Evolutionary conservation across 2,888 invertebrate genomes (phyloP), one percentile per base, ranked within the genome.

Genomic region (Chymomyza fuscimana): DNA sequence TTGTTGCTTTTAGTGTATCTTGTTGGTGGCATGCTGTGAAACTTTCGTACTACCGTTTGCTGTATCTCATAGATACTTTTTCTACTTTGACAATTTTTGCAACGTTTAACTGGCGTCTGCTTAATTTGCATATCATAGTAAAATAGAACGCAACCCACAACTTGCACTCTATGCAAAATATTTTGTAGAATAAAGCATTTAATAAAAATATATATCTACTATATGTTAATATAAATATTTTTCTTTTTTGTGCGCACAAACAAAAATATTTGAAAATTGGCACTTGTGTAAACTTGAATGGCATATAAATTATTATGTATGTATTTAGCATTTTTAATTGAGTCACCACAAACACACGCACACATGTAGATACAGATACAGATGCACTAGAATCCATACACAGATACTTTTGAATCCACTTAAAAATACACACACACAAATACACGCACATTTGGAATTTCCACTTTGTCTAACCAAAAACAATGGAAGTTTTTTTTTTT

Each of bases 101-200:
- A 62, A 73, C 71, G 69, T 77, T 79, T 72, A 77, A 74, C 65
- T 80, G 74, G 80, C 82, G 79, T 76, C 81, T 78, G 79, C 83
- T 81, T 78, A 79, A 81, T 76, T 81, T 82, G 82, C 83, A 82
- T 79, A 76, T 72, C 63, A 68, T 40, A 75, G 70, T 63, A 79
- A 65, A 73, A 46, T 12, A 46, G 40, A 10, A 46, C 12, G 10
- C 40, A 46, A 2, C 40, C 12, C 40, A 12, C 40, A 46, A 77
- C 72, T 72, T 67, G 78, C 73, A 54, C 70, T 69, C 60, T 64
- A 52, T 70, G 70, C 68, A 62, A 68, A 75, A 73, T 69, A 73
- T 67, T 69, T 50, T 60, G 19, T 62, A 67, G 19, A 40, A 66
- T 67, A 54, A 63, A 74, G 67, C 71, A 52, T 63, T 50, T 64